A percentile compares a stretch with the other conserved stretches of the same genome.
Evolutionary conservation across 2,797 vertebrate genomes (phyloP).

Genomic region (Tolypeutes matacus): DNA sequence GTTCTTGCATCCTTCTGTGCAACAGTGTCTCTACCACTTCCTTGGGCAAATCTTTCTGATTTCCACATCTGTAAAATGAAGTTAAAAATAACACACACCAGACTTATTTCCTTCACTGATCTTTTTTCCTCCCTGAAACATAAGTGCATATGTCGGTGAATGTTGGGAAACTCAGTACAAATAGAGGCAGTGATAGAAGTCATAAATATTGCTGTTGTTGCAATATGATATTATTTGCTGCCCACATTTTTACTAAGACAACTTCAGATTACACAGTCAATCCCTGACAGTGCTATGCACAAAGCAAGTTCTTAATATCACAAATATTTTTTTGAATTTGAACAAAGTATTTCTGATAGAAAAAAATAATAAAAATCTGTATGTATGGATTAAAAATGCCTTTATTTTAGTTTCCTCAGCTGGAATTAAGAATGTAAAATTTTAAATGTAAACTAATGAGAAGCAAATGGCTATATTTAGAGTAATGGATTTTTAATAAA

Average conservation of each 20-base stretch:
- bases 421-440: constrained; percentile 51
- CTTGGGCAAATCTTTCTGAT: not conserved
- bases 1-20: not conserved
- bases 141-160: not conserved
- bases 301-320: not conserved
- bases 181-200: not conserved
- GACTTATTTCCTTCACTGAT: not conserved
- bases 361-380: not conserved
- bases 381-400: not conserved
- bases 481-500: constrained; percentile 1
- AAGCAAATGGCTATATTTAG: not conserved
- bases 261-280: not conserved
- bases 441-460: not conserved
- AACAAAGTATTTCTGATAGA: not conserved
- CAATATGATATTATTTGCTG: not conserved
- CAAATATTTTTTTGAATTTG: not conserved
- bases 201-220: not conserved
- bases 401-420: not conserved
- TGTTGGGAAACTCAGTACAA: not conserved
- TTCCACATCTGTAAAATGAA: constrained; percentile 40
- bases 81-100: constrained; percentile 18
- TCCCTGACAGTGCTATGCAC: not conserved
- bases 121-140: not conserved
- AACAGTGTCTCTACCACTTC: not conserved
- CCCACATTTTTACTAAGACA: not conserved